A percentile compares a stretch with the other conserved stretches of the same genome.
Evolutionary conservation across 1,140 invertebrate species (phyloP).

Genomic region (Telenomus remus): DNA sequence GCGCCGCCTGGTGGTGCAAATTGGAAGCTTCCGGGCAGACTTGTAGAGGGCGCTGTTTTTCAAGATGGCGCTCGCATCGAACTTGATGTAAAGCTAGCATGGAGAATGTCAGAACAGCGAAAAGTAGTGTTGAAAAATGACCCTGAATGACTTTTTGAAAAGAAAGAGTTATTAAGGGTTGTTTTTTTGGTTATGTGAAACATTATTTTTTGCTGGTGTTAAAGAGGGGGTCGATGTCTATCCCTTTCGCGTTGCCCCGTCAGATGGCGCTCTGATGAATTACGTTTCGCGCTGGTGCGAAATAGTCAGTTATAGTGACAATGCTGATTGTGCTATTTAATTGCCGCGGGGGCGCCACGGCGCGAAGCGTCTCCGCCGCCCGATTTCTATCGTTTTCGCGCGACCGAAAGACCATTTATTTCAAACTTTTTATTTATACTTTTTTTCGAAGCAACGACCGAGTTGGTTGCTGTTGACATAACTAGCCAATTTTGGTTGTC

Average conservation of each 20-base stretch:
- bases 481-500: conserved; percentile 46
- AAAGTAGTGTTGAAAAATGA: no score
- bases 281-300: conserved; percentile 71
- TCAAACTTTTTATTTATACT: conserved; percentile 65
- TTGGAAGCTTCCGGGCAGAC: no score
- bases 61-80: no score
- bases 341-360: conserved; percentile 47
- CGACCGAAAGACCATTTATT: conserved; percentile 37
- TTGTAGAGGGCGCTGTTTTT: no score
- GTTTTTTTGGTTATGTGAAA: no score
- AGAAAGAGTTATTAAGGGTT: no score
- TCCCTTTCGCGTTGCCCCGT: conserved; percentile 24
- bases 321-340: conserved; percentile 64
- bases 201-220: not conserved
- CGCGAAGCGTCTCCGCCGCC: conserved; percentile 18
- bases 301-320: conserved; percentile 60
- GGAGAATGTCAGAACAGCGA: conserved; percentile 28
- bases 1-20: no score
- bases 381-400: conserved; percentile 29
- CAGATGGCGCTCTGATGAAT: conserved; percentile 22
- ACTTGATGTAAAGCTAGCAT: conserved; percentile 16
- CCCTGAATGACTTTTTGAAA: no score
- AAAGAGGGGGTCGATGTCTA: conserved; percentile 35
- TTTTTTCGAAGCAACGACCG: conserved; percentile 68
- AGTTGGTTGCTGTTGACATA: conserved; percentile 40